Evolutionary conservation across 2,113 vertebrate genomes (phyloP), one percentile per base, ranked within the genome.

Genomic region (Anser cygnoides): DNA sequence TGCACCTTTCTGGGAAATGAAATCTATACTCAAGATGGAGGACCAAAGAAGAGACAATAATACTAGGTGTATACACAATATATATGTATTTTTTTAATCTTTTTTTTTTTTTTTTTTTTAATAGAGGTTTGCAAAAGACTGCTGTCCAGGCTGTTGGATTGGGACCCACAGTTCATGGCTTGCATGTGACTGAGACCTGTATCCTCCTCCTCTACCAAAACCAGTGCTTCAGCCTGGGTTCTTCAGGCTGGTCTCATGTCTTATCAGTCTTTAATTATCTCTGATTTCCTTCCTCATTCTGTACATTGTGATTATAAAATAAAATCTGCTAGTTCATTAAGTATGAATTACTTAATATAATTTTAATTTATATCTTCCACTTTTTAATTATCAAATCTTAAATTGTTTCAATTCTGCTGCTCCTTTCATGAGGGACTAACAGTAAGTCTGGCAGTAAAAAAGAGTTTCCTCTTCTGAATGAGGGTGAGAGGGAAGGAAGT

Each of bases 351-450:
- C 9, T 82, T 70, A 76, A 92, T 74, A 68, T 7, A 90, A 17
- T 93, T 93, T 50, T 37, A 90, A 92, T 84, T 87, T 92, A 63
- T 89, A 33, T 93, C 89, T 96, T 95, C 93, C 74, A 71, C 37
- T 90, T 54, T 85, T 95, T 95, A 96, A 94, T 92, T 90, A 93
- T 71, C 25, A 63, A 93, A 71, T 25, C 26, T 33, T 85, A 81
- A 88, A 70, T 37, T 37, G n/a, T 78, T 92, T 91, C 80, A 74
- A 89, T 92, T 90, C 76, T 91, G 72, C 78, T 87, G 46, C n/a
- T 93, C 28, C 70, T 77, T 95, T 92, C 91, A 89, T 50, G 68
- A 95, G 37, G 28, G 81, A 92, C 73, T 84, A 74, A 87, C 76
- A 84, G 68, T 49, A 92, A 89, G 33, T 55, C 83, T 92, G 93